These are phyloP conservation scores for Calameuta filiformis DNA, from an alignment of 2,888 invertebrate genomes.

Conservation along the genomic window DNA sequence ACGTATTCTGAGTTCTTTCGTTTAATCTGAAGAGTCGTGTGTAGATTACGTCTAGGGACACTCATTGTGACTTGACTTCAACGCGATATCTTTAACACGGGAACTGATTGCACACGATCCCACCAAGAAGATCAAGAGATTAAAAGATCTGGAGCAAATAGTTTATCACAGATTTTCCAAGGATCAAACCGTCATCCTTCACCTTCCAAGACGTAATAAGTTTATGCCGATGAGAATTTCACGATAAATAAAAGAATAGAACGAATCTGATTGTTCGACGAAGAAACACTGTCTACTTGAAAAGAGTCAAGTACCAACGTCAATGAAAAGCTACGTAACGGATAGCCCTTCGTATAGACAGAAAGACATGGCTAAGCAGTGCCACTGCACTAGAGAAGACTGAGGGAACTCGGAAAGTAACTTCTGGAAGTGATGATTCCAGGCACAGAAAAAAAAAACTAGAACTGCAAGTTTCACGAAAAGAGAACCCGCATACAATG, in stretches of 20 bases:
- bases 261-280: neutral
- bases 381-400: neutral
- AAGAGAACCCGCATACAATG: neutral
- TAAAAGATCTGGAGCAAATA: slow-evolving; percentile 11
- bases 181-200: neutral
- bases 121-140: slow-evolving; percentile 31
- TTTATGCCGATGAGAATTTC: neutral
- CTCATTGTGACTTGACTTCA: neutral
- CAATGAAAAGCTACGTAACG: neutral
- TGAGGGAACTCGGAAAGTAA: slow-evolving; percentile 3
- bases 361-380: neutral
- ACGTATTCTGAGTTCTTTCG: neutral
- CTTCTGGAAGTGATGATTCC: slow-evolving; percentile 8
- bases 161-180: neutral
- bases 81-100: neutral
- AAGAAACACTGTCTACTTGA: neutral
- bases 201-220: neutral
- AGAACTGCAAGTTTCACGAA: neutral
- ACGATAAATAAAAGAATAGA: neutral
- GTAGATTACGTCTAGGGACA: neutral
- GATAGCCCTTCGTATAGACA: neutral
- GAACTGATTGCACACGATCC: slow-evolving; percentile 12
- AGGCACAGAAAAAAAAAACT: slow-evolving; percentile 2
- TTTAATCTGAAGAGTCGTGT: neutral
- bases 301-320: neutral